A percentile compares a stretch with the other conserved stretches of the same genome.
These are phyloP conservation scores for Muschampia plurimacula DNA, from an alignment of 2,888 invertebrate genomes.

Conservation along the genomic window DNA sequence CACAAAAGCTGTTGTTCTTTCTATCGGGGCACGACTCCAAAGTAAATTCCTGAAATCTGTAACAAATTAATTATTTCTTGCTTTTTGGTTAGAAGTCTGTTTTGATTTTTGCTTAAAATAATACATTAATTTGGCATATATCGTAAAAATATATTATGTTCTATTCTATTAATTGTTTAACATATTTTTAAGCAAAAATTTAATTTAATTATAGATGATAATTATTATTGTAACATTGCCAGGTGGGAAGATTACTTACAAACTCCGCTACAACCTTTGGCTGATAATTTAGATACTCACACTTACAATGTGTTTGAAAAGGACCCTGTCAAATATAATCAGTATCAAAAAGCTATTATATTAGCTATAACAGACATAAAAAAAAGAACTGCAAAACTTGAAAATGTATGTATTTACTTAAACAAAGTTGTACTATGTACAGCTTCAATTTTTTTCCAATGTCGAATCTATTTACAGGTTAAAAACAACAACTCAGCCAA, in stretches of 20 bases:
- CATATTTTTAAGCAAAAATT: neutral
- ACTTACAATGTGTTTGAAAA: conserved; percentile 99
- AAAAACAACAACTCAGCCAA: neutral
- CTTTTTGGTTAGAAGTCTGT: too few species aligned
- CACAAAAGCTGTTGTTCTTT: neutral
- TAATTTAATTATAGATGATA: neutral
- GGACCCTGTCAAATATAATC: conserved; percentile 97
- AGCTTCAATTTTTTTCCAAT: too few species aligned
- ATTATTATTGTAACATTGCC: conserved; percentile 44
- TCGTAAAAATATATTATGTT: too few species aligned
- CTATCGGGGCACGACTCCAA: too few species aligned
- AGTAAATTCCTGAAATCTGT: too few species aligned
- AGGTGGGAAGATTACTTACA: conserved; percentile 98
- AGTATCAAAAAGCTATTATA: conserved; percentile 93
- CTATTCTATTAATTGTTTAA: too few species aligned
- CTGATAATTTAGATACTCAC: conserved; percentile 97
- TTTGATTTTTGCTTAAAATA: too few species aligned
- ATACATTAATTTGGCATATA: neutral
- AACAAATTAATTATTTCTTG: too few species aligned
- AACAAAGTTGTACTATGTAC: too few species aligned
- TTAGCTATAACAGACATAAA: conserved; percentile 88
- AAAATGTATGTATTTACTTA: conserved; percentile 26
- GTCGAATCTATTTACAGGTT: conserved; percentile 1
- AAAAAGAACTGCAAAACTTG: conserved; percentile 42
- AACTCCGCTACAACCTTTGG: conserved; percentile 95